Evolutionary conservation across 2,113 vertebrate species (phyloP), one percentile per base, ranked within the genome.

Genomic region (Felis catus): DNA sequence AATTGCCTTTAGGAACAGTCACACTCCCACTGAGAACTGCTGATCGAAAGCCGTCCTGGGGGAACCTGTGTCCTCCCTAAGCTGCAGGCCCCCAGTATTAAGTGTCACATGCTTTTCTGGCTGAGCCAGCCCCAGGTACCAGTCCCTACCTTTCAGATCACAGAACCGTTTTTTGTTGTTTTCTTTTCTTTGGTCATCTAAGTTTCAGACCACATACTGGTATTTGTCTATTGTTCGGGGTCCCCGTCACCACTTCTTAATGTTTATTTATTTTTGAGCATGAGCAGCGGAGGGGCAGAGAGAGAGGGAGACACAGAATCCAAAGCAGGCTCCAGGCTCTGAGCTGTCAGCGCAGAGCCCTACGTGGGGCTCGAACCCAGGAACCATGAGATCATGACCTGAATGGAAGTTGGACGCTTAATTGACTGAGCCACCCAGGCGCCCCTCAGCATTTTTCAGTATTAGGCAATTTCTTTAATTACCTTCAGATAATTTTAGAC

Each of bases 1-100:
- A 45, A 18, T 58, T 41, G 21, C 12, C 61, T 12, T 19, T 31
- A 0, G 5, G n/a, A n/a, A 4, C 19, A 3, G n/a, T 10, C 1
- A 51, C n/a, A 23, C 7, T 36, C 9, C 19, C 16, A 6, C 12
- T 29, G 73, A 88, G 13, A 65, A 16, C 21, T 1, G 7, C 36
- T 61, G 68, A 23, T 41, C 13, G 8, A 4, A 23, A n/a, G n/a
- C 61, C 45, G 13, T 55, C 53, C 9, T 14, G 14, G 3, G 4
- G 11, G 25, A 12, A 12, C 33, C 61, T 14, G 16, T 36, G 68
- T 61, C 45, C 58, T 16, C 3, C 21, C 21, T 7, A 45, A 2
- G 51, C 31, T 36, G 10, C 14, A 9, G 70, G 19, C 58, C 58
- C 19, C 58, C 53, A 18, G 21, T 45, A 25, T 73, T 36, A 31